These are phyloP conservation scores for Sphaerophoria rueppellii DNA, from an alignment of 2,888 invertebrate species.

Conservation along the genomic window DNA sequence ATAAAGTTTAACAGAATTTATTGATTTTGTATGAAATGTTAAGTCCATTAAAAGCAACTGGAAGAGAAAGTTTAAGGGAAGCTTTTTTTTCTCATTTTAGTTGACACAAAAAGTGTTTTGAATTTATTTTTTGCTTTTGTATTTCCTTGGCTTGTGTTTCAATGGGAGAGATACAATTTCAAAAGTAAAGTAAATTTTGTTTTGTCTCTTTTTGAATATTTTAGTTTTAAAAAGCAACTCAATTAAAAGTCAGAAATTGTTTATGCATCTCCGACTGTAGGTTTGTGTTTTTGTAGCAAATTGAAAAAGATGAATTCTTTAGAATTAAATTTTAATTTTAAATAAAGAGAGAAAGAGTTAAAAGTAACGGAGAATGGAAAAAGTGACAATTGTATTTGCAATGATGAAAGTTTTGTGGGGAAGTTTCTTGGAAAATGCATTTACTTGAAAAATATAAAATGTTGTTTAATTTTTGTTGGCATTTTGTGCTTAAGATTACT, in stretches of 20 bases:
- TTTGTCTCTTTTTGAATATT: neutral
- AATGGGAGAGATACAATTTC: neutral
- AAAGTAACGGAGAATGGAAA: no score
- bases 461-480: no score
- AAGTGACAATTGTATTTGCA: no score
- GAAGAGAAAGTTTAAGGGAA: constrained; percentile 8
- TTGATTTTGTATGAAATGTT: constrained; percentile 1
- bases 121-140: constrained; percentile 3
- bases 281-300: neutral
- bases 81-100: neutral
- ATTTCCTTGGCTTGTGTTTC: neutral
- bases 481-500: no score
- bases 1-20: constrained; percentile 9
- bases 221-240: constrained; percentile 10
- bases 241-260: constrained; percentile 25
- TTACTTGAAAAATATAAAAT: no score
- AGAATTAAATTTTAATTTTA: neutral
- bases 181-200: neutral
- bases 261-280: neutral
- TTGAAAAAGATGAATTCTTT: neutral
- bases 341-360: no score
- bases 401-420: no score
- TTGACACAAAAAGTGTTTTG: neutral
- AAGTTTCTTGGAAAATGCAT: no score
- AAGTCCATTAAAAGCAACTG: neutral